Evolutionary conservation across 2,797 vertebrate genomes (phyloP), one percentile per base, ranked within the genome.

Genomic region (Austrolebias charrua): DNA sequence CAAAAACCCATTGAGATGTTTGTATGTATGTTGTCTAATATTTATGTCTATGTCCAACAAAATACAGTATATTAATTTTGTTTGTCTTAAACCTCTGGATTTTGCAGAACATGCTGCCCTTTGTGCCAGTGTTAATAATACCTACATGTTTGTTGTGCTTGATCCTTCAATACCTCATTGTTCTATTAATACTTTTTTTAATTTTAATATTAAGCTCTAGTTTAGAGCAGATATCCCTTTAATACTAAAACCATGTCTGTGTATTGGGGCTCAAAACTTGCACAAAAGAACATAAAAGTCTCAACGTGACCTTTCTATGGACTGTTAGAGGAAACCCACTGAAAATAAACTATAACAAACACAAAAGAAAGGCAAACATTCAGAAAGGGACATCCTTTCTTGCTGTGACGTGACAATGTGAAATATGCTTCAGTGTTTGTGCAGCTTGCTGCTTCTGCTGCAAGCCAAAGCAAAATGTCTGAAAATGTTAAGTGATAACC

Each of bases 281-380:
- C 7, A 9, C 18, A 24, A 51, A 43, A 2, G 31, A 59, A 49
- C 12, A 11, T 46, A 59, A 20, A 3, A 29, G 24, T 43, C 38
- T 61, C 13, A 42, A 31, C 46, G 44, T 61, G 44, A 71, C 60
- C 47, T 65, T 62, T 40, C 56, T 40, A 42, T 58, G 61, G 61
- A 76, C 76, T 35, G 46, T 62, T 50, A 20, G 56, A 66, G 43
- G 57, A 70, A 71, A 70, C 16, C 5, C 15, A 45, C 20, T 12
- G 14, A 57, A 70, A 76, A 62, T 69, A 73, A 66, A 63, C 45
- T 63, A 45, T 4, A 53, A 60, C 40, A 62, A 73, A 77, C 55
- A 72, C 4, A 51, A 44, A 70, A 45, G 56, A 35, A 55, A 73
- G 16, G 74, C 13, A 78, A 72, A 66, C 49, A 56, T 29, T n/a